Evolutionary conservation across 2,888 invertebrate genomes (phyloP).

Genomic region (Vandiemenella viatica): DNA sequence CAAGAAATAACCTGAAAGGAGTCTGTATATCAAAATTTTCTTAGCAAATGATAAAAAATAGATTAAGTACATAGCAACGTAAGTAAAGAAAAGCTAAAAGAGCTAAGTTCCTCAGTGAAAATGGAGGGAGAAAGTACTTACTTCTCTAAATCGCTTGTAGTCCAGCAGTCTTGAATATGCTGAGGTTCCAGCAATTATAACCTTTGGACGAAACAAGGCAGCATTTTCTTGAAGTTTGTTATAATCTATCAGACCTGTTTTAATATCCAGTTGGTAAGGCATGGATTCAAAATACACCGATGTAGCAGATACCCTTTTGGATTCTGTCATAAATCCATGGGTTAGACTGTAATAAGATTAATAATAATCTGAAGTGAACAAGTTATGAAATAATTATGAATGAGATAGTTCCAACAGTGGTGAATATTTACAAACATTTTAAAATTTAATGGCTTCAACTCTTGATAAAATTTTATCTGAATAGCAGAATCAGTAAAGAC

Average conservation of each 20-base stretch:
- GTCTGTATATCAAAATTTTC: too few species aligned
- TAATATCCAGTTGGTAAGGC: slow-evolving; percentile 37
- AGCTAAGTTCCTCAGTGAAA: too few species aligned
- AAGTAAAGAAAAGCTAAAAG: too few species aligned
- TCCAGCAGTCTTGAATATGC: slow-evolving; percentile 36
- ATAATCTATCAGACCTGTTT: slow-evolving; percentile 40
- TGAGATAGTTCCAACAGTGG: too few species aligned
- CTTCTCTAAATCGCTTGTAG: slow-evolving; percentile 32
- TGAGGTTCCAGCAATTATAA: slow-evolving; percentile 38
- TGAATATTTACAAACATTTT: not conserved
- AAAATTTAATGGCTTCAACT: not conserved
- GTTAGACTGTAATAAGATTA: slow-evolving; percentile 21
- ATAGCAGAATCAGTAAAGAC: not conserved
- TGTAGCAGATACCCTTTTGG: slow-evolving; percentile 39
- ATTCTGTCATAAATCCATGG: slow-evolving; percentile 36
- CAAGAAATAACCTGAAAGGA: too few species aligned
- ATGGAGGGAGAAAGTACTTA: too few species aligned
- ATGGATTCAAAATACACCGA: slow-evolving; percentile 44
- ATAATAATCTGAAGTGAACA: not conserved
- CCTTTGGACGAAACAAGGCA: slow-evolving; percentile 35
- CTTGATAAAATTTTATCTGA: not conserved
- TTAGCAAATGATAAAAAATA: too few species aligned
- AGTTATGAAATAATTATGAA: too few species aligned
- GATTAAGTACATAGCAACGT: too few species aligned
- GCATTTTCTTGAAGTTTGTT: slow-evolving; percentile 34